Conservation (phyloP, 1,140 invertebrate genomes). For the Drosophila chauvacae region DNA sequence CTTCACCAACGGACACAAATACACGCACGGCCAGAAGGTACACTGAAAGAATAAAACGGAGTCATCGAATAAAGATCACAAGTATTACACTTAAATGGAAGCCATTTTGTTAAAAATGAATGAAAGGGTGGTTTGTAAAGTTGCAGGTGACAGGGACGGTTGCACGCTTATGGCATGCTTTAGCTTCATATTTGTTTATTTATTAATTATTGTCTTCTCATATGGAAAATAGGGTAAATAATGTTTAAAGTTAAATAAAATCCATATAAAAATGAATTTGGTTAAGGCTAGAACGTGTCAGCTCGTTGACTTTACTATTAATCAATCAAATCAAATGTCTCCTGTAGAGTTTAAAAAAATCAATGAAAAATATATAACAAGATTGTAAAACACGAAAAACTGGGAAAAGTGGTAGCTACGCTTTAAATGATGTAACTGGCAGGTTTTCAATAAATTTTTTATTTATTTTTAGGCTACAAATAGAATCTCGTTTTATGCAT, state of each 20-base stretch:
- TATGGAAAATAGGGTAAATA: too few species aligned
- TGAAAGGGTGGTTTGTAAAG: background rate
- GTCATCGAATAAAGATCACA: too few species aligned
- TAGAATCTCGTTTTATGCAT: background rate
- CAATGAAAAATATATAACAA: background rate
- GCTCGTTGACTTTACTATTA: too few species aligned
- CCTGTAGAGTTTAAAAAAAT: background rate
- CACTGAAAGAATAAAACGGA: background rate
- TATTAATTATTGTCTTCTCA: background rate
- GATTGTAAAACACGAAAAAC: background rate
- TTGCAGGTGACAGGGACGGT: background rate
- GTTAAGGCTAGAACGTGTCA: background rate
- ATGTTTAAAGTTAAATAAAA: background rate
- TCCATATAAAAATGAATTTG: background rate
- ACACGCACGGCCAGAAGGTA: constrained; percentile 84
- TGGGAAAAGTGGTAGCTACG: background rate
- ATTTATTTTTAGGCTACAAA: background rate
- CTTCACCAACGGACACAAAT: constrained; percentile 76
- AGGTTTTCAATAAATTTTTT: background rate
- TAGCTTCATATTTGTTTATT: background rate
- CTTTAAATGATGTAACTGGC: background rate
- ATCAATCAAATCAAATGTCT: background rate
- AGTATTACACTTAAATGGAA: background rate
- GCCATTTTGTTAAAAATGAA: too few species aligned
- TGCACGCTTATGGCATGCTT: constrained; percentile 1